phyloP scores from a whole-genome alignment of 2,797 vertebrate genomes.

The Toxotes lorentzi region DNA sequence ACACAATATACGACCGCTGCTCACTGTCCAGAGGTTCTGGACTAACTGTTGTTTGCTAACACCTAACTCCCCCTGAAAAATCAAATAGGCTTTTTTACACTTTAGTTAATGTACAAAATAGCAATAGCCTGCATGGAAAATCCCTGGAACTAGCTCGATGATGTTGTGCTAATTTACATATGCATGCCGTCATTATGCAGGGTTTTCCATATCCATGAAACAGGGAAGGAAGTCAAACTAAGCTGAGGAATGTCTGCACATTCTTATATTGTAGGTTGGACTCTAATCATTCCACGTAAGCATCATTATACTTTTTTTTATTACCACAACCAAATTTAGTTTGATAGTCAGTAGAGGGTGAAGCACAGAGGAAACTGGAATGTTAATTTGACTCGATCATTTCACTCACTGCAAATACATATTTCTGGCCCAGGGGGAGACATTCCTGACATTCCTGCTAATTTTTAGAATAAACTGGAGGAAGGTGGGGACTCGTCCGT shows the following conservation, averaged over 20 bases:
- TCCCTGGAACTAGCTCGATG: no score
- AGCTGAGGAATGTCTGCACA: background rate
- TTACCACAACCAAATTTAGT: constrained; percentile 27
- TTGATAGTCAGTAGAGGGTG: background rate
- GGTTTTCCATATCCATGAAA: no score
- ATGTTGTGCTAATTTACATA: no score
- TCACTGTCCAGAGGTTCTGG: no score
- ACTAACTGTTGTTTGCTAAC: no score
- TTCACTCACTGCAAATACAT: constrained; percentile 43
- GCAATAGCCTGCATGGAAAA: no score
- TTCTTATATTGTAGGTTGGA: background rate
- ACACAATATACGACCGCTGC: no score
- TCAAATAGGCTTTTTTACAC: no score
- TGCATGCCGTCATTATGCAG: no score
- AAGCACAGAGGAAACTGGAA: constrained; percentile 33
- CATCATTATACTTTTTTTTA: constrained; percentile 16
- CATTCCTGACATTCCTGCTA: constrained; percentile 56
- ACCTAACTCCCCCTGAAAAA: no score
- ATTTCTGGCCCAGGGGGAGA: constrained; percentile 22
- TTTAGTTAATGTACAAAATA: no score
- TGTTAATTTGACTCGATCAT: constrained; percentile 39
- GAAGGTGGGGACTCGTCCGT: background rate
- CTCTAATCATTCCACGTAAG: constrained; percentile 15
- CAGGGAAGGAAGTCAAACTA: no score
- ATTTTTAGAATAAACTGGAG: constrained; percentile 24